phyloP scores from a whole-genome alignment of 1,140 invertebrate species.

The Sweltsa coloradensis region DNA sequence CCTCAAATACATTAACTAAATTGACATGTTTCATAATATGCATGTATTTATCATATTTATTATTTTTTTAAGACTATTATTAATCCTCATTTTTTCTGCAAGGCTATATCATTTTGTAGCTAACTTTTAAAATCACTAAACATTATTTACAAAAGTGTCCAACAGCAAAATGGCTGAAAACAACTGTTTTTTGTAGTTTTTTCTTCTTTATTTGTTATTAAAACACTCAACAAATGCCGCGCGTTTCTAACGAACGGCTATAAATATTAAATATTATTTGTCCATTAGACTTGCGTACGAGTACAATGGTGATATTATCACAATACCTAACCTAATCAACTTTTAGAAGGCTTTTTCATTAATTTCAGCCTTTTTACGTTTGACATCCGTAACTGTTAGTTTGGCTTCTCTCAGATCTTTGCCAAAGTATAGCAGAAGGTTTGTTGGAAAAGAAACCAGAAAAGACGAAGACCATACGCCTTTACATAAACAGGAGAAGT shows the following conservation, averaged over 20 bases:
- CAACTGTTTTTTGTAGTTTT: background rate
- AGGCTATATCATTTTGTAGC: slow-evolving; percentile 1
- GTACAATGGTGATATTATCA: slow-evolving; percentile 7
- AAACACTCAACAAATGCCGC: slow-evolving; percentile 1
- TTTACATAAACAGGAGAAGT: too few species aligned
- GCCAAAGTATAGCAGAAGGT: background rate
- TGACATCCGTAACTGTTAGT: background rate
- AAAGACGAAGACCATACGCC: too few species aligned
- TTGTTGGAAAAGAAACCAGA: background rate
- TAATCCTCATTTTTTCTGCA: background rate
- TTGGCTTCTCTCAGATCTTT: background rate
- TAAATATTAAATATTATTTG: background rate
- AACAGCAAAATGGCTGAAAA: too few species aligned
- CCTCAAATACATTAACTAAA: slow-evolving; percentile 2
- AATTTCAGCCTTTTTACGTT: slow-evolving; percentile 4
- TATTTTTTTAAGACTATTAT: background rate
- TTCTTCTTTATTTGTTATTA: background rate
- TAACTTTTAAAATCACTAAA: background rate
- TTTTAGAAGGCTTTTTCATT: background rate
- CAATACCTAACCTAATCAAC: slow-evolving; percentile 7
- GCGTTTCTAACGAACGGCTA: background rate
- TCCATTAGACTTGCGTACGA: slow-evolving; percentile 5
- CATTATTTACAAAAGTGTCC: background rate
- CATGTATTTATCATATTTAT: background rate
- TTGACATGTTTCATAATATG: background rate